Base-by-base conservation (phyloP, 2,888 invertebrate species). In the Cosmia trapezina region DNA sequence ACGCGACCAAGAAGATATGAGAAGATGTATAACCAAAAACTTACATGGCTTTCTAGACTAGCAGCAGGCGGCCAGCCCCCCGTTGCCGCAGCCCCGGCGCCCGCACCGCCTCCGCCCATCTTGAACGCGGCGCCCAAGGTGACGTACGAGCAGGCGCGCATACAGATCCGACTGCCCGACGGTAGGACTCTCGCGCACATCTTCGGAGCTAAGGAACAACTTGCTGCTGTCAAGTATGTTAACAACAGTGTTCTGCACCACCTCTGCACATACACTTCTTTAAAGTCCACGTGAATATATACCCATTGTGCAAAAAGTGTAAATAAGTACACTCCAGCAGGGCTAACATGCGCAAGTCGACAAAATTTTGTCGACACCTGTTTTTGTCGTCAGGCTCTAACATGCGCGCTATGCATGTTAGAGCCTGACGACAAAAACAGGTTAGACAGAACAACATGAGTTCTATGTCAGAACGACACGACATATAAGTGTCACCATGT, bases 191-290 rank as follows among this genome's bases (percentile, higher is more conserved):
- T 96, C 6, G 89, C 95, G 0, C 95, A 96, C 76, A 95, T 94
- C 0, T 96, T 96, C 81, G 97, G 98, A 14, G 97, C 98, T 28
- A 98, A 98, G 90, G 99, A 99, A 90, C 98, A 98, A 77, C 96
- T 99, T 12, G 98, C 99, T 0, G 98, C 99, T 14, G 99, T 99
- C 47, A 97, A 99, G 90, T 95, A 73, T 47, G 43, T 0, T 7
- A 43, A 8, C 2, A 47, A 41, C 3, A 28, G 22, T 22, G 22
- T 53, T 53, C 28, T 28, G 2, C 28, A 28, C 28, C 28, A 28
- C 28, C 12, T 22, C 11, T 53, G 22, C 22, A 22, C 22, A 22
- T 11, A 22, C 22, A 22, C 4, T 4, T 22, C 51, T 22, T 53
- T 22, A 53, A 6, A 53, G 22, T 12, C 12, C 53, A 22, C 12